Evolutionary conservation across 2,113 vertebrate species (phyloP).

Genomic region (Tursiops truncatus): DNA sequence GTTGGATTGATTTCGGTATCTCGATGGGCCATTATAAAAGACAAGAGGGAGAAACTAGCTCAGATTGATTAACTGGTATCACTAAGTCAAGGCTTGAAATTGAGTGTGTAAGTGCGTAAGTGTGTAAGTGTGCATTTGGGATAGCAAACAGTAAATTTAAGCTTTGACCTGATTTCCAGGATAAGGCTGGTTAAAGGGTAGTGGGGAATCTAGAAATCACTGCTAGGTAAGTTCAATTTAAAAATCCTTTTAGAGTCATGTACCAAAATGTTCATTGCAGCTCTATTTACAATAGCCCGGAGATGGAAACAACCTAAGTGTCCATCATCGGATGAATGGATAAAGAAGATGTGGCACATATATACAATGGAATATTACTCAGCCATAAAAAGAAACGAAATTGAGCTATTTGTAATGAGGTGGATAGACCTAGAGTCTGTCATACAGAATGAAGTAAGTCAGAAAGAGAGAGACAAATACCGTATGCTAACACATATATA

Average conservation of each 20-base stretch:
- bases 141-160: not conserved
- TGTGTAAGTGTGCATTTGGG: not conserved
- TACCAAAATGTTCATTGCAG: too few relatives aligned
- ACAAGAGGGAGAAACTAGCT: not conserved
- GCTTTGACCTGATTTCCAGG: not conserved
- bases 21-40: not conserved
- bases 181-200: not conserved
- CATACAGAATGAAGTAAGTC: too few relatives aligned
- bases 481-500: too few relatives aligned
- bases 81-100: not conserved
- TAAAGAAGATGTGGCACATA: too few relatives aligned
- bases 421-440: too few relatives aligned
- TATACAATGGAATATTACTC: too few relatives aligned
- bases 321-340: too few relatives aligned
- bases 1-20: not conserved
- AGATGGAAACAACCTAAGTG: too few relatives aligned
- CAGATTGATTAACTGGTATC: not conserved
- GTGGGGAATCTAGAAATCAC: not conserved
- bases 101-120: not conserved
- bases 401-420: too few relatives aligned
- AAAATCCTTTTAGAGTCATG: not conserved
- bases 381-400: too few relatives aligned
- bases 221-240: not conserved
- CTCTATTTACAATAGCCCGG: too few relatives aligned
- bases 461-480: too few relatives aligned